These are phyloP conservation scores for Drosophila pegasa DNA, from an alignment of 2,888 invertebrate species.

Conservation along the genomic window DNA sequence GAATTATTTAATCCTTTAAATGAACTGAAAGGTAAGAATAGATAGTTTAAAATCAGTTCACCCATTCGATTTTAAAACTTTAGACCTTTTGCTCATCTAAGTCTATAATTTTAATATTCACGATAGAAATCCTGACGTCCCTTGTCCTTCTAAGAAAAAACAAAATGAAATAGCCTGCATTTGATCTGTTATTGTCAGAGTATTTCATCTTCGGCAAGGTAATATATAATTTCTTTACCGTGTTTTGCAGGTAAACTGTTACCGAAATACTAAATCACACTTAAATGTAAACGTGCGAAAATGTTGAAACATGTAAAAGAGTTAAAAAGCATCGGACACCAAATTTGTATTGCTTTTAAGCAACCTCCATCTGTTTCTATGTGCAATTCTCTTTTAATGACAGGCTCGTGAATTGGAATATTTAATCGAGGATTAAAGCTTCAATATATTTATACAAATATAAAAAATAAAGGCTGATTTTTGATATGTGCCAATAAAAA, in stretches of 20 bases:
- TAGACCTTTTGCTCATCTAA: no score
- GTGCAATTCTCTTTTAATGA: neutral
- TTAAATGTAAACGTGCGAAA: slow-evolving; percentile 2
- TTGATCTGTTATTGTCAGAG: neutral
- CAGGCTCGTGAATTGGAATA: neutral
- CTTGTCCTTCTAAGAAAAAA: no score
- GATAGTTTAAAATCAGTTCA: no score
- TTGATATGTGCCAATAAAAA: no score
- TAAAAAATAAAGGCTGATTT: no score
- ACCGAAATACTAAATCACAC: neutral
- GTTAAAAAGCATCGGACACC: neutral
- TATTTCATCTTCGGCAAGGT: neutral
- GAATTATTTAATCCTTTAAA: no score
- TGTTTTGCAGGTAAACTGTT: neutral
- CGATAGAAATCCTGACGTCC: neutral
- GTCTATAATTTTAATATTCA: neutral
- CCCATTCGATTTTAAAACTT: neutral
- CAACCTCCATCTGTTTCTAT: neutral
- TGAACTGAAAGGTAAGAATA: no score
- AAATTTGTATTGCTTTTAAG: neutral
- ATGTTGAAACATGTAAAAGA: neutral
- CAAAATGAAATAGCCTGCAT: no score
- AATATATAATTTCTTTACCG: neutral
- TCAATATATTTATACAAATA: no score
- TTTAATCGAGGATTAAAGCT: neutral